Percentiles rank a stretch among this genome's conserved stretches.
phyloP scores from a whole-genome alignment of 64 coral and sea anemone species.

The Pachyseris speciosa region DNA sequence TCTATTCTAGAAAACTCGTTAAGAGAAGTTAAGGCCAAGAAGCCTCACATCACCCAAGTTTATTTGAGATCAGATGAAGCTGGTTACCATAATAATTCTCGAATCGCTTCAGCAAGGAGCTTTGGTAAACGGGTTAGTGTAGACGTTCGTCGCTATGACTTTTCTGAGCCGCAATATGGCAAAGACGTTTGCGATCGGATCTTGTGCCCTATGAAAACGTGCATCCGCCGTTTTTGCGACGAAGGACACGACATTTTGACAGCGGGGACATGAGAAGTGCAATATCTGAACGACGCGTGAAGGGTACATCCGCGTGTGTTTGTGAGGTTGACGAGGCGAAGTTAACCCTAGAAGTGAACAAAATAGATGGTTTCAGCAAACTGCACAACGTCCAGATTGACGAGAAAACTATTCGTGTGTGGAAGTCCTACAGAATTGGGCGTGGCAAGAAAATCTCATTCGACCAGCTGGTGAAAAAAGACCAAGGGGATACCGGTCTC shows the following conservation, averaged over 20 bases:
- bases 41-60: constrained; percentile 17
- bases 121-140: constrained; percentile 5
- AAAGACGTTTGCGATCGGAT: too few relatives aligned
- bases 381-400: constrained; percentile 39
- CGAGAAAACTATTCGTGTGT: too few relatives aligned
- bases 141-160: constrained; percentile 28
- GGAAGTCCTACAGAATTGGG: background rate
- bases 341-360: constrained; percentile 17
- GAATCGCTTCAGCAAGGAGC: constrained; percentile 14
- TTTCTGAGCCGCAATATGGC: constrained; percentile 43
- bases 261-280: constrained; percentile 19
- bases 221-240: background rate
- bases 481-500: constrained; percentile 45
- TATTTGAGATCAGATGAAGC: constrained; percentile 38
- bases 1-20: constrained; percentile 39
- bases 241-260: constrained; percentile 22
- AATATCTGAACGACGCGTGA: constrained; percentile 11
- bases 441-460: constrained; percentile 11
- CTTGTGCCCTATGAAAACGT: constrained; percentile 48
- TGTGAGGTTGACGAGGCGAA: constrained; percentile 3
- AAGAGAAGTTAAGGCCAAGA: too few relatives aligned
- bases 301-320: constrained; percentile 35
- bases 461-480: background rate
- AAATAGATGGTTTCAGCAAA: constrained; percentile 25
- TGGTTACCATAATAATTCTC: constrained; percentile 35